A percentile compares a stretch with the other conserved stretches of the same genome.
phyloP scores from a whole-genome alignment of 53 echinoderm and acorn worm species.

The Temnopleurus reevesii region DNA sequence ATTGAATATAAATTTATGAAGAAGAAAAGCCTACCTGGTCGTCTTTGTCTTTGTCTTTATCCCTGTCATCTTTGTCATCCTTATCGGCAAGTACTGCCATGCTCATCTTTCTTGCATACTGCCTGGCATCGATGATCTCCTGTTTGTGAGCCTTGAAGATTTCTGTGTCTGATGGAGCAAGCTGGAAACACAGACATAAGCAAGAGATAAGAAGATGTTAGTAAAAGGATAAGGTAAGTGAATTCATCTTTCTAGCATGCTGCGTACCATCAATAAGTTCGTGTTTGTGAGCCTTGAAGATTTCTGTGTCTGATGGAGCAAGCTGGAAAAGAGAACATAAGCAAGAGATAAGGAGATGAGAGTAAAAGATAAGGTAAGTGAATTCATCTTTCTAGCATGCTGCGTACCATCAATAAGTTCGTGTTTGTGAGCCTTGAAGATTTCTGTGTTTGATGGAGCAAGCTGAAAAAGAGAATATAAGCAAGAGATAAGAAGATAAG shows the following conservation, averaged over 20 bases:
- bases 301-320: constrained; percentile 74
- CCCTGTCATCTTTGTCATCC: constrained; percentile 76
- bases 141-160: constrained; percentile 80
- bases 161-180: constrained; percentile 76
- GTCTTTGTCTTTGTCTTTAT: constrained; percentile 75
- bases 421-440: constrained; percentile 79
- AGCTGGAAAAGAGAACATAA: constrained; percentile 57
- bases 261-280: constrained; percentile 86
- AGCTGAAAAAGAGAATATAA: constrained; percentile 57
- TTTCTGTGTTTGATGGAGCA: constrained; percentile 73
- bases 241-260: constrained; percentile 97
- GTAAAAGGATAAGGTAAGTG: too few species aligned
- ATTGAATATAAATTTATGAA: background rate
- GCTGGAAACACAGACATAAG: constrained; percentile 48
- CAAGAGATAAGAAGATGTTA: too few species aligned
- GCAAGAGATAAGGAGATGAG: too few species aligned
- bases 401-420: constrained; percentile 86
- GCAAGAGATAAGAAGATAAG: too few species aligned
- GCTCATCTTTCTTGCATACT: constrained; percentile 97
- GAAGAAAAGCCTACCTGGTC: constrained; percentile 69
- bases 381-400: constrained; percentile 97
- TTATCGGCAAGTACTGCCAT: constrained; percentile 89
- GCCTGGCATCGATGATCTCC: constrained; percentile 87
- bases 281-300: constrained; percentile 79
- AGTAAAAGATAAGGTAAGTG: too few species aligned